These are phyloP conservation scores for Bombus soroeensis DNA, from an alignment of 1,140 invertebrate species.

Conservation along the genomic window DNA sequence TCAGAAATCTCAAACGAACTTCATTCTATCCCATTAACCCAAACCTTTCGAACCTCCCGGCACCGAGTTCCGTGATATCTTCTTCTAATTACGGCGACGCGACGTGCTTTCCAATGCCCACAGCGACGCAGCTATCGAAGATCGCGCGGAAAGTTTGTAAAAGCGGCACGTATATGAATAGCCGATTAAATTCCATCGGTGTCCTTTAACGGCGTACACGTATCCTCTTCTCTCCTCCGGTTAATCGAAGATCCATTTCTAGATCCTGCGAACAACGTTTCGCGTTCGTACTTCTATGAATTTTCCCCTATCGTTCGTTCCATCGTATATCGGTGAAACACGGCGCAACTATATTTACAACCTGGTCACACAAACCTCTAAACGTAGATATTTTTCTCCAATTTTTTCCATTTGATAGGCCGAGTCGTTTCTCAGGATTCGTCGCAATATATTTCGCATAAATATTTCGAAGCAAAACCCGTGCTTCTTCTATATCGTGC, in stretches of 20 bases:
- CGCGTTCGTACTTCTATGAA: conserved; percentile 20
- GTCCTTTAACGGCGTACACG: conserved; percentile 36
- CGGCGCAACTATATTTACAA: neutral
- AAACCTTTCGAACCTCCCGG: neutral
- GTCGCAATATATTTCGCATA: no score
- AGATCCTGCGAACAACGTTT: neutral
- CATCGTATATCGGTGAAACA: neutral
- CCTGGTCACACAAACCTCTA: no score
- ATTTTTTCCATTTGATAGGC: no score
- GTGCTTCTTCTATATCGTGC: no score
- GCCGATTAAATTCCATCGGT: conserved; percentile 45
- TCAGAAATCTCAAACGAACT: conserved; percentile 2
- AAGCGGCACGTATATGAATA: conserved; percentile 41
- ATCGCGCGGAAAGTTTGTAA: conserved; percentile 43
- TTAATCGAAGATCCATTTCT: conserved; percentile 18
- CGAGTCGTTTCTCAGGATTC: no score
- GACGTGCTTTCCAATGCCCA: conserved; percentile 39
- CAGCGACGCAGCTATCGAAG: conserved; percentile 25
- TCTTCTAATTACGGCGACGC: conserved; percentile 44
- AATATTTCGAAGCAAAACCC: no score
- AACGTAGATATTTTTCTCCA: no score
- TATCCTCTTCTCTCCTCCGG: neutral
- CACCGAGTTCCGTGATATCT: conserved; percentile 29
- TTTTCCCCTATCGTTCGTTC: neutral
- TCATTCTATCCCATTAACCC: conserved; percentile 21